Percentiles rank a stretch among this genome's conserved stretches.
phyloP scores from a whole-genome alignment of 2,888 invertebrate genomes.

The Neoscelio sp. region DNA sequence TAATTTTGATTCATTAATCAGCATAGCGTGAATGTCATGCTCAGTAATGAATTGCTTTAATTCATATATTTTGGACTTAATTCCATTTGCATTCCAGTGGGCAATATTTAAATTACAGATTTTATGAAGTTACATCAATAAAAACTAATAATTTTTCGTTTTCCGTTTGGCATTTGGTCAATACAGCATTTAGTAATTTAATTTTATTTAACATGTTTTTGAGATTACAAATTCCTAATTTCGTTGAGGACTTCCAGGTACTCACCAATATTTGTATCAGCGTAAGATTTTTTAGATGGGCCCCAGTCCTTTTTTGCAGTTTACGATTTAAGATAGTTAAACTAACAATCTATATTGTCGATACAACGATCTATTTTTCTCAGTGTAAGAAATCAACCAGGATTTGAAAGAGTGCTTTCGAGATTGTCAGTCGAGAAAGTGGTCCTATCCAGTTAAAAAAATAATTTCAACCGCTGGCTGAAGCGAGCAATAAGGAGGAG shows the following conservation, averaged over 20 bases:
- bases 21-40: conserved; percentile 3
- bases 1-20: conserved; percentile 3
- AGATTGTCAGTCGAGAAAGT: too few species aligned
- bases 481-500: too few species aligned
- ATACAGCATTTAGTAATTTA: background rate
- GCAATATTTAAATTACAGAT: background rate
- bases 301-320: too few species aligned
- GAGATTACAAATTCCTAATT: background rate
- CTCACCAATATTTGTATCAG: too few species aligned
- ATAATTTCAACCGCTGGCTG: too few species aligned
- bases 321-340: too few species aligned
- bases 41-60: background rate
- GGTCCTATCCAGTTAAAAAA: too few species aligned
- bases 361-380: too few species aligned
- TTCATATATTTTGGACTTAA: conserved; percentile 1
- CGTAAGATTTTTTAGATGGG: too few species aligned
- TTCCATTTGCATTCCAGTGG: conserved; percentile 6
- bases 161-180: background rate
- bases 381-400: too few species aligned
- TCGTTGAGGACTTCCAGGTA: background rate
- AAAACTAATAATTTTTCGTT: background rate
- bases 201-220: background rate
- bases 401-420: too few species aligned
- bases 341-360: too few species aligned
- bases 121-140: background rate